Base-by-base conservation (phyloP, 1,140 invertebrate species). In the Bathynomus jamesi region DNA sequence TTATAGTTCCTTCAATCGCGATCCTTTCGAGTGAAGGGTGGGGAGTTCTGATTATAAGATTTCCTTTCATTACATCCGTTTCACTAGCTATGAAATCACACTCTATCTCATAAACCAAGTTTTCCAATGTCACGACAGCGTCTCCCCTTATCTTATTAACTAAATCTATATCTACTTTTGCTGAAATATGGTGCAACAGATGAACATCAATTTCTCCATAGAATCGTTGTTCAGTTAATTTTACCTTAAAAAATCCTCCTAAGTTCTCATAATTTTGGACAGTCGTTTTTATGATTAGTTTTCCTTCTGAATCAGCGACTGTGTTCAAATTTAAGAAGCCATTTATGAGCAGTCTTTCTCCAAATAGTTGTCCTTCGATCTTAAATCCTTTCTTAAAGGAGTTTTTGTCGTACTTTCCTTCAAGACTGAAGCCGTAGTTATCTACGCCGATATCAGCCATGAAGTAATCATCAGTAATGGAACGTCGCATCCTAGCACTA, bases 401-500 rank as follows among this genome's bases (percentile, higher is more conserved):
- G 0, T 62, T 72, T 17, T 68, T 65, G 40, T 61, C 24, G 24
- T 71, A 70, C 53, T 70, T 69, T 21, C 75, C 69, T 61, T 69
- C 70, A 7, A 76, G 68, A 27, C 65, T 71, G 24, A 76, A 21
- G 40, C 60, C 72, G 62, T 74, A 76, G 24, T 76, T 68, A 61
- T 76, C 70, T 28, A 76, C 28, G n/a, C 69, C 75, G 61, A 67
- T 60, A 24, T 76, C 75, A 21, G 75, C 61, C 24, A 65, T 72
- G 69, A 74, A 76, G 30, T 69, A 61, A 46, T 76, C 72, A 11
- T 70, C 28, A 11, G 71, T 62, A 28, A 76, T 61, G 17, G 75
- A 76, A 21, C 75, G 69, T 17, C 72, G 61, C 32, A 65, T 40
- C 2, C 75, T 72, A 13, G 70, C 13, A 17, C 69, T 71, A 63